Base-by-base conservation (phyloP, 1,140 invertebrate species). In the Mamestra configurata region DNA sequence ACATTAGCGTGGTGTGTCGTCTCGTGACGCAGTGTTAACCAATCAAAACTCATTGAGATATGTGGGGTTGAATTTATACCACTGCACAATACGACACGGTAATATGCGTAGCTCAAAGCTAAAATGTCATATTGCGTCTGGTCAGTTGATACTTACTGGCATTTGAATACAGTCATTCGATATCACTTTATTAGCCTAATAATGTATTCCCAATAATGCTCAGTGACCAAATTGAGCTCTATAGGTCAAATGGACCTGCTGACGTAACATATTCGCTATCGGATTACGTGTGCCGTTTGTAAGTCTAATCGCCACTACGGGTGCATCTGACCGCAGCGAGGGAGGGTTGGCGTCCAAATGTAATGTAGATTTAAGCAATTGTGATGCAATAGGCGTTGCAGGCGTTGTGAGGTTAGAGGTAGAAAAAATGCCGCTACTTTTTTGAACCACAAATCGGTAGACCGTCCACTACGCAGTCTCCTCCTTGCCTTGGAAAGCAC, bases 221-320 rank as follows among this genome's bases (percentile, higher is more conserved):
- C 13, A 53, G 18, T 71, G 24, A 51, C 46, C 15, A 10, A 71
- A 51, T 51, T 18, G 24, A 53, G 68, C 46, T 53, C 24, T 15
- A 8, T 31, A 46, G 40, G 68, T 71, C 46, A n/a, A 40, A 43
- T 71, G 46, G 24, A 49, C 68, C 46, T 51, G 37, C 68, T 35
- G 46, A 71, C 46, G 27, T 71, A 51, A 53, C 10, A 51, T 71
- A 71, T 71, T 53, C 68, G 46, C 51, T 71, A 71, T 71, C 68
- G 24, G 68, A 51, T 71, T 53, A 71, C 46, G 68, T 71, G 43
- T 35, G 46, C 68, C 68, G 68, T 53, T 71, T 71, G 68, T 71
- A 71, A 71, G 68, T 71, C 68, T 71, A 71, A 71, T 71, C 68
- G 68, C 22, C 40, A 71, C 51, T 71, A 51, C 46, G 68, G 68